Evolutionary conservation across 2,888 invertebrate species (phyloP).

Genomic region (Magallana nippona): DNA sequence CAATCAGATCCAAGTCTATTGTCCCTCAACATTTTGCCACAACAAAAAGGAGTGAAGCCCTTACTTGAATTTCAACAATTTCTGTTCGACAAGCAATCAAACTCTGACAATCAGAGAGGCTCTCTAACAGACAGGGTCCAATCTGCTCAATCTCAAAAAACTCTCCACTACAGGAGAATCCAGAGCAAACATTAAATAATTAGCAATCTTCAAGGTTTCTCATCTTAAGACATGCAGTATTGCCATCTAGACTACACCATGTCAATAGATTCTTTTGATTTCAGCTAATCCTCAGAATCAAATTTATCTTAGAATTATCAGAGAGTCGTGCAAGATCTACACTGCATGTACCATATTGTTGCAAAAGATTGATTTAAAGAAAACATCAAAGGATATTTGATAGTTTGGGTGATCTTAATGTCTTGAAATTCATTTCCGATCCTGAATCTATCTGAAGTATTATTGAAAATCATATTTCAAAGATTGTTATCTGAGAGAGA

Average conservation of each 20-base stretch:
- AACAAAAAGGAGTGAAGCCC: constrained; percentile 3
- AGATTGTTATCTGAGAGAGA: neutral
- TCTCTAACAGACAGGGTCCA: constrained; percentile 11
- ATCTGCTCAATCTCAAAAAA: neutral
- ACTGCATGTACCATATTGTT: too few relatives aligned
- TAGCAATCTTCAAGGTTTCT: constrained; percentile 4
- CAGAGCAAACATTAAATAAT: constrained; percentile 28
- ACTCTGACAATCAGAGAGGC: neutral
- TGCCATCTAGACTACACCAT: neutral
- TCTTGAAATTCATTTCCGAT: too few relatives aligned
- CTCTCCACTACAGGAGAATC: neutral
- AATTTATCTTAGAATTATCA: too few relatives aligned
- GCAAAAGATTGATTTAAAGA: too few relatives aligned
- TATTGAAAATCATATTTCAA: too few relatives aligned
- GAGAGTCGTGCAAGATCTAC: too few relatives aligned
- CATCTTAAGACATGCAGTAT: neutral
- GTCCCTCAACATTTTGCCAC: neutral
- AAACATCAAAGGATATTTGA: too few relatives aligned
- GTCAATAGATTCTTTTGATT: neutral
- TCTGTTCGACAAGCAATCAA: constrained; percentile 20
- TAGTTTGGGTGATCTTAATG: too few relatives aligned
- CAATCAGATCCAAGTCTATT: constrained; percentile 12
- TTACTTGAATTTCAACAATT: constrained; percentile 25
- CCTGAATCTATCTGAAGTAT: too few relatives aligned
- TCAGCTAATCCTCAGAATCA: too few relatives aligned